These are phyloP conservation scores for Archivesica marissinica DNA, from an alignment of 1,140 invertebrate genomes.

Conservation along the genomic window DNA sequence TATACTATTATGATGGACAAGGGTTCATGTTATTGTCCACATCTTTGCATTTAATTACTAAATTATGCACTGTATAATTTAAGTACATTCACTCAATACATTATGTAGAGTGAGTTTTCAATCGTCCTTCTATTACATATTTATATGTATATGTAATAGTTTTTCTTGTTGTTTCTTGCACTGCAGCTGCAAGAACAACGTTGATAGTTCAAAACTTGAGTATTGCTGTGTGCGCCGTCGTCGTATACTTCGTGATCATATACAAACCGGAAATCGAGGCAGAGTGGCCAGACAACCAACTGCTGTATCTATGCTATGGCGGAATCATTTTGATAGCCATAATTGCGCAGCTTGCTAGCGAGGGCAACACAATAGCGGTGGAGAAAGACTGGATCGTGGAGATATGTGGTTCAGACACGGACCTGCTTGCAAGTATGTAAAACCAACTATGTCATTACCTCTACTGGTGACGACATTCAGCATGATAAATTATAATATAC, in stretches of 20 bases:
- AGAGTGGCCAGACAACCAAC: conserved; percentile 56
- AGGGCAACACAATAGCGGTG: conserved; percentile 84
- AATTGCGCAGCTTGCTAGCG: conserved; percentile 80
- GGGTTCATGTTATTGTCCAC: too few species aligned
- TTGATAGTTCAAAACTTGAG: conserved; percentile 70
- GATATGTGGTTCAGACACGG: conserved; percentile 77
- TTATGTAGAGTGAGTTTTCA: too few species aligned
- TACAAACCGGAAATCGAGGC: conserved; percentile 54
- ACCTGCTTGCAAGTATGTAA: conserved; percentile 75
- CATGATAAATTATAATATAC: background rate
- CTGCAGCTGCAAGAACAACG: conserved; percentile 70
- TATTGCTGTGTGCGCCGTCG: conserved; percentile 66
- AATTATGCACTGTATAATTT: too few species aligned
- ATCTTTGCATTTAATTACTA: too few species aligned
- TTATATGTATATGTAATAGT: too few species aligned
- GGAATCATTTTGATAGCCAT: conserved; percentile 78
- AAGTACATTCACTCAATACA: too few species aligned
- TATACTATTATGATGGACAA: too few species aligned
- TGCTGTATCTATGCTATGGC: conserved; percentile 64
- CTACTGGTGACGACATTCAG: too few species aligned
- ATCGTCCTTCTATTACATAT: too few species aligned
- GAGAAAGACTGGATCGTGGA: conserved; percentile 86
- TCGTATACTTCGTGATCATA: conserved; percentile 65
- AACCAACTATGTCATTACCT: background rate
- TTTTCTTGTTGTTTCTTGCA: conserved; percentile 33